Evolutionary conservation across 2,113 vertebrate genomes (phyloP).

Genomic region (Tragelaphus buxtoni): DNA sequence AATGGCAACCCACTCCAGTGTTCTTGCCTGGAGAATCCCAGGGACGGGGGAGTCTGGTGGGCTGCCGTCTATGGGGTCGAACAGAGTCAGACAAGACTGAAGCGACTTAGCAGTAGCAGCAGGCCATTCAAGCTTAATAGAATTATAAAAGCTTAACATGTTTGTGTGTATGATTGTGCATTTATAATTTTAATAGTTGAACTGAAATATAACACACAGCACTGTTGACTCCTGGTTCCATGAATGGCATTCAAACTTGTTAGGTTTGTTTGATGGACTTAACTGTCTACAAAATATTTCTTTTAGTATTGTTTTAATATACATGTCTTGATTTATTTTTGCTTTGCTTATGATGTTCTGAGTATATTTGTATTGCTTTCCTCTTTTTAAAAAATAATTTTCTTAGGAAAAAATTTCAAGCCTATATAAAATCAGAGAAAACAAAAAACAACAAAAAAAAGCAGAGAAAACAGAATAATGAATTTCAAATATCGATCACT

Average conservation of each 20-base stretch:
- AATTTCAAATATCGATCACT: not conserved
- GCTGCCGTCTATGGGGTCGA: too few species aligned
- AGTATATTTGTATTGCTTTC: not conserved
- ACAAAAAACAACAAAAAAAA: not conserved
- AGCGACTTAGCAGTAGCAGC: not conserved
- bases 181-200: not conserved
- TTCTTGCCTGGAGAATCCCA: too few species aligned
- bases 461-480: not conserved
- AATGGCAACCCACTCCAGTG: too few species aligned
- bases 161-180: not conserved
- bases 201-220: not conserved
- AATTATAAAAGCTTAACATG: not conserved
- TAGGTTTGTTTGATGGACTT: not conserved
- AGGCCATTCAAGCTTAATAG: not conserved
- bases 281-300: not conserved
- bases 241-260: not conserved
- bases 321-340: slow-evolving; percentile 10
- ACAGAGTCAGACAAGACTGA: too few species aligned
- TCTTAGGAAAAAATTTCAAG: not conserved
- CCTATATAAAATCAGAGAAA: not conserved
- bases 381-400: not conserved
- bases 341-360: not conserved
- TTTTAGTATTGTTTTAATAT: slow-evolving; percentile 2
- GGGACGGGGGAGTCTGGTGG: too few species aligned
- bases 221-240: not conserved